Evolutionary conservation across 2,888 invertebrate genomes (phyloP), one percentile per base, ranked within the genome.

Genomic region (Pycnomerus fuliginosus): DNA sequence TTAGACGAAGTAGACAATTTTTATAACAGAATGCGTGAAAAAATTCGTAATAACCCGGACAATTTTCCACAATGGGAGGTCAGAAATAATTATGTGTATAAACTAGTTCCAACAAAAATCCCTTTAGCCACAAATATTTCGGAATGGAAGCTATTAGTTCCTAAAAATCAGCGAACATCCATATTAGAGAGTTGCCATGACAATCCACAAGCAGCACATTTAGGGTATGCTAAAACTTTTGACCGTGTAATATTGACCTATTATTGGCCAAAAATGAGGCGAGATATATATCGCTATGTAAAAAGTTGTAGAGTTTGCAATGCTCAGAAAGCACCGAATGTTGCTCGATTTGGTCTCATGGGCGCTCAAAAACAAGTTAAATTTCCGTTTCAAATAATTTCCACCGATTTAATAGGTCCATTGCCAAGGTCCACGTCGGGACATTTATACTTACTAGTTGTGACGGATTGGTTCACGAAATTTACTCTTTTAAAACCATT

Each of bases 61-160:
- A 8, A 17, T 3, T 53, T 36, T 17, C 45, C 47, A 3, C 39
- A 43, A 15, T 53, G 50, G 45, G 40, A 36, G 33, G 23, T 55
- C 2, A 36, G 51, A 27, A 24, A 48, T 12, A 28, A 35, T 14
- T 14, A 7, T 12, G n/a, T 53, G 3, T 52, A 27, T 17, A 45
- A 53, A 22, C 25, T 32, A 13, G 20, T 50, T 13, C 44, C 50
- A 2, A 23, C 31, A 2, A 32, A 38, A 5, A 14, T 34, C 2
- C 35, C 23, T 8, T 15, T 48, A 12, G 5, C 27, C 5, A 34
- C 34, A 1, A 54, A 50, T 32, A 15, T 30, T 23, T 15, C 32
- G n/a, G 51, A 55, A 28, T 58, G 55, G 54, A 56, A 53, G 44
- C 10, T 46, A 7, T 22, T 57, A 3, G 48, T 57, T 3, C 55